phyloP scores from a whole-genome alignment of 1,140 invertebrate species.

The Chironomus tepperi region DNA sequence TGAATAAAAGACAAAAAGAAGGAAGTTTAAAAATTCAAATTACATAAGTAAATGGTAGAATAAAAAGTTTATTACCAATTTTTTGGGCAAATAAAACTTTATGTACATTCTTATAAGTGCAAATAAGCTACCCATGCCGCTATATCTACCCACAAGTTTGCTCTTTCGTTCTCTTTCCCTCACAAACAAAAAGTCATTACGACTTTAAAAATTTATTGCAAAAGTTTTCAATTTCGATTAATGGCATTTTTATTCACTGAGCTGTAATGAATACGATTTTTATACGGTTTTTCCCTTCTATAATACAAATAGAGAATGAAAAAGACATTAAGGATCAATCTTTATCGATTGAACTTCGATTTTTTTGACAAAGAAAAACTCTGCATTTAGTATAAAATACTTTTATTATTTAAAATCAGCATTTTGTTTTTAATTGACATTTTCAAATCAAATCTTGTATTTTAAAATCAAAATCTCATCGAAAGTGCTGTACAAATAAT shows the following conservation, averaged over 20 bases:
- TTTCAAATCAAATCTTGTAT: no score
- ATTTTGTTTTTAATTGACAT: no score
- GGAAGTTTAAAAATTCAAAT: no score
- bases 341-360: slow-evolving; percentile 1
- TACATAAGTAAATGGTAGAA: no score
- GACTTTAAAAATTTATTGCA: slow-evolving; percentile 17
- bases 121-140: background rate
- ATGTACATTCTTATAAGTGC: slow-evolving; percentile 1
- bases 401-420: no score
- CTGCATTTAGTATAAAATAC: no score
- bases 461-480: no score
- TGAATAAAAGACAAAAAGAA: no score
- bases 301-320: background rate
- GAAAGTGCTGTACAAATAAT: no score
- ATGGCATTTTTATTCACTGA: slow-evolving; percentile 22
- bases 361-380: background rate
- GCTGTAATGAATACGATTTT: slow-evolving; percentile 6
- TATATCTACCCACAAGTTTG: background rate
- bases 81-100: slow-evolving; percentile 13
- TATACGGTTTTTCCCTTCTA: background rate
- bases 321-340: slow-evolving; percentile 13
- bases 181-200: slow-evolving; percentile 14
- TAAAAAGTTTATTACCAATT: slow-evolving; percentile 4
- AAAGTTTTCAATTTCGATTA: slow-evolving; percentile 17
- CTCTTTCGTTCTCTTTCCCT: background rate